Base-by-base conservation (phyloP, 1,140 invertebrate genomes). In the Drosophila nigromelanica region DNA sequence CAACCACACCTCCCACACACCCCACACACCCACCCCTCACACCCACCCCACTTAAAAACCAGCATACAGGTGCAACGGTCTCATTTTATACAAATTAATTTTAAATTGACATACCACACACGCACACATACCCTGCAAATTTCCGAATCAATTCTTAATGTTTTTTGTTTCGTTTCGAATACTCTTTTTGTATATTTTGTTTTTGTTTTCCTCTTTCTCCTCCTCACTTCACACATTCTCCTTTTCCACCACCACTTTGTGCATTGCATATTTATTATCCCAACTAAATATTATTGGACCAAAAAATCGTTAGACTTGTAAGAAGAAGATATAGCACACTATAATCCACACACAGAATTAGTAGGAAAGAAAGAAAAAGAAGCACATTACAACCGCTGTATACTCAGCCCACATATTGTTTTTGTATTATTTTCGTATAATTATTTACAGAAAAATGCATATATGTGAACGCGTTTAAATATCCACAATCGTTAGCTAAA, bases 251-350 rank as follows among this genome's bases (percentile, higher is more conserved):
- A 24, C 30, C 52, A 61, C 73, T 58, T 68, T 64, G 43, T 71
- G 68, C 61, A 71, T 64, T 56, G 56, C 62, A 64, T 60, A 48
- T 68, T 72, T 72, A 73, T 76, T 66, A 40, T 40, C 3, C 43
- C 72, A 71, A 90, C 82, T 83, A 80, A 89, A 59, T 67, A 52
- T 67, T 90, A 89, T 90, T 90, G 87, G 87, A 90, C 87, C 87
- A 90, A 90, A 90, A 90, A 90, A 87, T 83, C 82, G 63, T 85
- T 89, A 90, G 87, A 90, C 79, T 73, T 78, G 72, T 87, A 83
- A 90, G 87, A 55, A 69, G 52, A 75, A 73, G 80, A 76, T 55
- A 69, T 59, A 63, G 74, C 50, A 66, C 54, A 69, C 18, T 18
- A 50, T 33, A 51, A 51, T 30, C 27, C 24, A 68, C 39, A 51